These are phyloP conservation scores for Hydrolagus colliei DNA, from an alignment of 2,797 vertebrate genomes.

Conservation along the genomic window DNA sequence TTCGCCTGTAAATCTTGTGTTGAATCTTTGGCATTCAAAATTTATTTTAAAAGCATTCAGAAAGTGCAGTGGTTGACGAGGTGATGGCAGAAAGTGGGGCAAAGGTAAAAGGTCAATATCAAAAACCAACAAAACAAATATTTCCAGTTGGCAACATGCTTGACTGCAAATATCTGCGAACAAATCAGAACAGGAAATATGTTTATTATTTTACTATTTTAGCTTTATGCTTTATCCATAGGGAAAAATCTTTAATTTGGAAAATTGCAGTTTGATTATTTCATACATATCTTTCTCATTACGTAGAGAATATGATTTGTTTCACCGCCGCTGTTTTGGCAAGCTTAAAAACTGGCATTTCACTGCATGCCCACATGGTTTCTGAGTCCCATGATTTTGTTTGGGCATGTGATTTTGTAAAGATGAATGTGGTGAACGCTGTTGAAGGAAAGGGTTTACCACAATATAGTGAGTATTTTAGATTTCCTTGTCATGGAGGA, in stretches of 20 bases:
- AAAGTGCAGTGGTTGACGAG: neutral
- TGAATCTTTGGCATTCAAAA: neutral
- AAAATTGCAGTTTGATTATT: neutral
- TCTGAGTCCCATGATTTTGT: no score
- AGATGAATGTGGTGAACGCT: no score
- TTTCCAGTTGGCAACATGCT: neutral
- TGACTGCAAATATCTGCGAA: neutral
- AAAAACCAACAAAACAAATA: neutral
- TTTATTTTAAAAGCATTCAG: neutral
- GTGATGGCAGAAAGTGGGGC: neutral
- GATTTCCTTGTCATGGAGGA: no score
- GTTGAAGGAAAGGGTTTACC: no score
- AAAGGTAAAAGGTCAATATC: neutral
- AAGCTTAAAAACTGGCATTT: no score
- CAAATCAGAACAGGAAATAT: neutral
- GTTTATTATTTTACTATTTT: neutral
- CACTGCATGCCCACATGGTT: no score
- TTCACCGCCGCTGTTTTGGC: neutral
- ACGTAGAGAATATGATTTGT: neutral
- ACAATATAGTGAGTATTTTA: no score
- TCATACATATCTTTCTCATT: neutral
- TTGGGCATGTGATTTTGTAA: no score
- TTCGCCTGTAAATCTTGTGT: neutral
- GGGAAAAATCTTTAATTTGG: neutral
- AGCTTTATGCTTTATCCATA: neutral